Percentiles rank a stretch among this genome's conserved stretches.
Conservation (phyloP, 2,888 invertebrate species). For the Frankliniella intonsa region DNA sequence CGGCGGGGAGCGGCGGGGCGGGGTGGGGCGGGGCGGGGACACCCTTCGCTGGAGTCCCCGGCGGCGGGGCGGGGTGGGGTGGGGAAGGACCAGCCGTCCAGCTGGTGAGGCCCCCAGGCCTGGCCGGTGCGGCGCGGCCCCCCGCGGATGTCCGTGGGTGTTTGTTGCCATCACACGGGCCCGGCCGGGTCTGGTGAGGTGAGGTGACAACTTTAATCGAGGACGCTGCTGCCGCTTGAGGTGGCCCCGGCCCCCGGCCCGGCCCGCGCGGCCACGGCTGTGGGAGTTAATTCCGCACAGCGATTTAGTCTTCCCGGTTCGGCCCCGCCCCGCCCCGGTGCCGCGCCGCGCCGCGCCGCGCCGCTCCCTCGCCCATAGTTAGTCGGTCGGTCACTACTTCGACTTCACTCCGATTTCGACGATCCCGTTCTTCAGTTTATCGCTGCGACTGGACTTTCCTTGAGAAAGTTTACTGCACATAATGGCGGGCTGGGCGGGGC, state of each 20-base stretch:
- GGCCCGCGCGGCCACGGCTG: no score
- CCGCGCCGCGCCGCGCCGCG: not conserved
- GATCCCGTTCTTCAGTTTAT: conserved; percentile 2
- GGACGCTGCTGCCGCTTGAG: not conserved
- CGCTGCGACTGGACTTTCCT: not conserved
- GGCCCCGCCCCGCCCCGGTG: not conserved
- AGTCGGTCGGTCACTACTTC: no score
- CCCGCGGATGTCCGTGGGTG: not conserved
- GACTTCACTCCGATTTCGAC: not conserved
- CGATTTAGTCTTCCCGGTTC: not conserved
- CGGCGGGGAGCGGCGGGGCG: not conserved
- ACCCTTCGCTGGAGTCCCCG: not conserved
- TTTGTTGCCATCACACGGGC: not conserved
- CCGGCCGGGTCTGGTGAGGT: no score
- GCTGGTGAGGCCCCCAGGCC: not conserved
- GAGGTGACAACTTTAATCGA: not conserved
- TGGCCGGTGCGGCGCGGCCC: not conserved
- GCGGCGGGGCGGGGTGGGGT: not conserved
- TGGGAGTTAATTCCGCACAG: conserved; percentile 8
- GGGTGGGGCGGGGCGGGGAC: not conserved
- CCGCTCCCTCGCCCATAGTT: no score
- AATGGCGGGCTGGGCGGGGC: not conserved
- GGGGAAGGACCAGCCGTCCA: not conserved
- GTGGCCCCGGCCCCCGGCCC: no score
- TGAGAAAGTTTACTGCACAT: conserved; percentile 21